Evolutionary conservation across 2,888 invertebrate genomes (phyloP), one percentile per base, ranked within the genome.

Genomic region (Pterostichus madidus): DNA sequence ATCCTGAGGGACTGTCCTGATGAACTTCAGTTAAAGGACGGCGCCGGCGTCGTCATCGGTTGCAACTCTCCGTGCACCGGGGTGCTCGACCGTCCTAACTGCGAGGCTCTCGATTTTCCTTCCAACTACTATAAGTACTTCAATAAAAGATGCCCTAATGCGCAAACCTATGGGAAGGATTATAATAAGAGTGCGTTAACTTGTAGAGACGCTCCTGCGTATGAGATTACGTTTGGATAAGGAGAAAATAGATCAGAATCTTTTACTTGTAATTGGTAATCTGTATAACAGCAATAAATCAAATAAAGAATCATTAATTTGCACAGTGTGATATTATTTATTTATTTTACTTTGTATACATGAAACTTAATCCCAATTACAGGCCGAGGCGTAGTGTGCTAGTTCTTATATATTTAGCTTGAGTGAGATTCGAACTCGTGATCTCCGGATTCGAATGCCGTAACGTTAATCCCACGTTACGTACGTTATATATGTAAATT

Each of bases 131-230:
- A 90, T 0, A 85, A 86, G 2, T 86, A 88, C 32, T 90, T 91
- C 87, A 89, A 90, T 82, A 85, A 86, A 11, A 86, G 88, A 5
- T 91, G 91, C 84, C 91, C 91, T 2, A 86, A 87, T 13, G 91
- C 91, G 7, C 90, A 90, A 85, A 87, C 88, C 59, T 89, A 90
- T 84, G 89, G 89, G 4, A 90, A 89, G 84, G 89, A 89, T 84
- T 90, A 91, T 80, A 83, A 85, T 13, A 86, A 87, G 8, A 89
- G 88, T 83, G 88, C 88, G 0, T 89, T 89, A 83, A 88, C 88
- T 11, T 91, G 91, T 71, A 80, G n/a, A n/a, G n/a, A 83, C 7
- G 85, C 85, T 15, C 84, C 85, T 35, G 85, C 85, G 4, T 83
- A 83, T 52, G 53, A 77, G 64, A 77, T 83, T 49, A 77, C 77